phyloP scores from a whole-genome alignment of 2,113 vertebrate species.

The Atractosteus spatula region DNA sequence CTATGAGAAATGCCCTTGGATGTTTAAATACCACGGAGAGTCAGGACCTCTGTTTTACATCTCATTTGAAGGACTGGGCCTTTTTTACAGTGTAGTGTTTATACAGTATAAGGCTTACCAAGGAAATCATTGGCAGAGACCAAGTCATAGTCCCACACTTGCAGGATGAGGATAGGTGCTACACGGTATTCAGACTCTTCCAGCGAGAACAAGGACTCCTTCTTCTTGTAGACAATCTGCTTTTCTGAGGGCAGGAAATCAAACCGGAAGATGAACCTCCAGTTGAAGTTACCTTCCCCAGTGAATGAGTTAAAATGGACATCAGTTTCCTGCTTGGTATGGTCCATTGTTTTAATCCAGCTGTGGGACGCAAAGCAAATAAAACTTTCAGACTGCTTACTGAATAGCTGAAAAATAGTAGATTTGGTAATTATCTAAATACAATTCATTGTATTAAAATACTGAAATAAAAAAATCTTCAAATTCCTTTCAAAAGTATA shows the following conservation, averaged over 20 bases:
- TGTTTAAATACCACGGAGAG: no score
- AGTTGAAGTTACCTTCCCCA: constrained; percentile 74
- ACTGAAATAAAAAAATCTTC: no score
- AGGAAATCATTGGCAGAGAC: constrained; percentile 73
- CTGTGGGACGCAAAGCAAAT: constrained; percentile 42
- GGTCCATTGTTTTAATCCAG: constrained; percentile 71
- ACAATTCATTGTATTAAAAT: no score
- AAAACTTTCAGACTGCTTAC: no score
- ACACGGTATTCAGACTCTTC: constrained; percentile 67
- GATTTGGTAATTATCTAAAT: no score
- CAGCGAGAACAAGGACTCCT: constrained; percentile 63
- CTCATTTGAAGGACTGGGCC: no score
- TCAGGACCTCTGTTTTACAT: no score
- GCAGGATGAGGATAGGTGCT: constrained; percentile 63
- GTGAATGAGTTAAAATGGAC: constrained; percentile 76
- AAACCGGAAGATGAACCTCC: constrained; percentile 72
- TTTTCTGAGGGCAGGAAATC: constrained; percentile 64
- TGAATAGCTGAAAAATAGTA: no score
- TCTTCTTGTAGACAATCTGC: constrained; percentile 61
- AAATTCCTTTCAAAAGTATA: no score
- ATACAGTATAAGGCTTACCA: constrained; percentile 37
- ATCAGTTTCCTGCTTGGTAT: constrained; percentile 69
- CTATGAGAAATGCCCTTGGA: no score
- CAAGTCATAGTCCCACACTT: constrained; percentile 73
- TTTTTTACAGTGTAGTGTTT: no score